phyloP scores from a whole-genome alignment of 2,797 vertebrate genomes.

The Parauchenoglanis punctatus region DNA sequence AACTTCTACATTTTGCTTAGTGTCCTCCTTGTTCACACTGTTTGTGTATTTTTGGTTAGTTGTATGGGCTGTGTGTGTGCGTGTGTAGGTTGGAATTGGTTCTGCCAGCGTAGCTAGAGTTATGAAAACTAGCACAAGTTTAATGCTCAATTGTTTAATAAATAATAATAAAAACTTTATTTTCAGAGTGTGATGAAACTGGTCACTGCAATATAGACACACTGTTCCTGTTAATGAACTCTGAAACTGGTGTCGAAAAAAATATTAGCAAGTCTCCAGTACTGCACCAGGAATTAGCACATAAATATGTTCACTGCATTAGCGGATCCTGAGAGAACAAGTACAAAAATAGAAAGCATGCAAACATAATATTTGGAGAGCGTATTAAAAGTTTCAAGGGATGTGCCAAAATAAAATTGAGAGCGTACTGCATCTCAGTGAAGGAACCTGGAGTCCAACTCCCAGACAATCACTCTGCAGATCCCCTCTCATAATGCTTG shows the following conservation, averaged over 20 bases:
- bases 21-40: neutral
- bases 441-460: neutral
- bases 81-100: neutral
- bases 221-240: neutral
- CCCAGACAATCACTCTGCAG: slow-evolving; percentile 1
- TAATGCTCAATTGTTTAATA: neutral
- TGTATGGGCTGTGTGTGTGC: neutral
- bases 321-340: slow-evolving; percentile 9
- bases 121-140: neutral
- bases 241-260: neutral
- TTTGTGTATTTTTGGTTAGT: neutral
- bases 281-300: neutral
- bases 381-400: neutral
- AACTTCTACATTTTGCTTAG: neutral
- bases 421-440: neutral
- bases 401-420: slow-evolving; percentile 8
- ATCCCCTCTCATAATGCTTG: neutral
- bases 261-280: neutral
- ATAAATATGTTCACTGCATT: neutral
- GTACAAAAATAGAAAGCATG: slow-evolving; percentile 2
- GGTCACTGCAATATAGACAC: neutral
- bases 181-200: neutral
- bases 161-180: neutral
- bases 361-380: slow-evolving; percentile 10
- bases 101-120: neutral